Evolutionary conservation across 2,888 invertebrate species (phyloP).

Genomic region (Ectemnius lituratus): DNA sequence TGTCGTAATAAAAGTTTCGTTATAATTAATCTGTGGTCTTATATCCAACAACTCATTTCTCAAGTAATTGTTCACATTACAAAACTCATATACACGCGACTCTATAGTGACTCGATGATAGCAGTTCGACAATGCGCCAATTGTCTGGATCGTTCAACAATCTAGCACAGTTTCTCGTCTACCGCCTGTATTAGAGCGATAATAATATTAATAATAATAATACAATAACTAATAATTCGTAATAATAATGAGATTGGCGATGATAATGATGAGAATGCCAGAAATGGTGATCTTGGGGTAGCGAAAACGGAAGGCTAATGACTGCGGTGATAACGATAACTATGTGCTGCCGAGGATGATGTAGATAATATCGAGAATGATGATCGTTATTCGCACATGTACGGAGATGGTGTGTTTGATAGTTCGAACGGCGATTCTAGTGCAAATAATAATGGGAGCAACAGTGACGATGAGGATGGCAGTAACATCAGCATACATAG

Average conservation of each 20-base stretch:
- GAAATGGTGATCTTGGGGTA: constrained; percentile 20
- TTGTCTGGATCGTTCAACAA: constrained; percentile 21
- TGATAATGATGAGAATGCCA: constrained; percentile 23
- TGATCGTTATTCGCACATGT: constrained; percentile 8
- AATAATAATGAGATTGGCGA: constrained; percentile 32
- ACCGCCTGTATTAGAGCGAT: constrained; percentile 36
- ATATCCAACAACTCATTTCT: constrained; percentile 36
- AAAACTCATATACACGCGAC: constrained; percentile 24
- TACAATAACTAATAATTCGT: constrained; percentile 38
- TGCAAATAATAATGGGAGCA: constrained; percentile 37
- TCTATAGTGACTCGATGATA: constrained; percentile 23
- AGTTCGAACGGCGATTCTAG: constrained; percentile 4
- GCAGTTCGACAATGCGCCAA: constrained; percentile 25
- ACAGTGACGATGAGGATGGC: constrained; percentile 48
- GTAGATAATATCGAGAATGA: constrained; percentile 26
- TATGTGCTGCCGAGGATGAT: constrained; percentile 14
- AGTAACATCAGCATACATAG: constrained; percentile 51
- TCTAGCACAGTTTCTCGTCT: constrained; percentile 30
- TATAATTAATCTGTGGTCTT: constrained; percentile 26
- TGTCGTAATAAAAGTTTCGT: constrained; percentile 23
- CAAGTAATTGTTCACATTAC: constrained; percentile 30
- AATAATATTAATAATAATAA: constrained; percentile 38
- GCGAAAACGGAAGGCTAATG: constrained; percentile 21
- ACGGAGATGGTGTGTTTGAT: not conserved
- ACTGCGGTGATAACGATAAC: constrained; percentile 30